Conservation (phyloP, 2,113 vertebrate genomes). For the Grantiella picta region DNA sequence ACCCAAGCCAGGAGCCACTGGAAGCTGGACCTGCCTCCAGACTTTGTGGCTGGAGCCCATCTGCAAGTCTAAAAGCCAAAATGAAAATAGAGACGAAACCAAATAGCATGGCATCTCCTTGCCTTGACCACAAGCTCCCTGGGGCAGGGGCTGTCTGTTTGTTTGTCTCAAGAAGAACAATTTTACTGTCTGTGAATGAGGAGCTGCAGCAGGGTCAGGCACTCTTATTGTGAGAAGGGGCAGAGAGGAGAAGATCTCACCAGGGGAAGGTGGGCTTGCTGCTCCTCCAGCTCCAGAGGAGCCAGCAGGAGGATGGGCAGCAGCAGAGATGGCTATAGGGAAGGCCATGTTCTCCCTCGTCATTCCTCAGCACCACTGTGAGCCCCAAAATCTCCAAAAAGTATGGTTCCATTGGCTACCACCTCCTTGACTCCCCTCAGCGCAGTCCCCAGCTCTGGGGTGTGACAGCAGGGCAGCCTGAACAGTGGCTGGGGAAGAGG, state of each 20-base stretch:
- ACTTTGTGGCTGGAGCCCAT: conserved; percentile 12
- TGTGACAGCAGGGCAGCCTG: not conserved
- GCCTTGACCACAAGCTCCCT: conserved; percentile 33
- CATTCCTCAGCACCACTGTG: not conserved
- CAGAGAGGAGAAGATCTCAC: not conserved
- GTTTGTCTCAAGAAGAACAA: conserved; percentile 18
- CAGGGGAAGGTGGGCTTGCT: not conserved
- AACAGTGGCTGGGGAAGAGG: not conserved
- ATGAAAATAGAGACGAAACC: conserved; percentile 22
- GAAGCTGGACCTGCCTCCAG: not conserved
- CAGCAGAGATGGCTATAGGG: not conserved
- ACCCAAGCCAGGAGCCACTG: not conserved
- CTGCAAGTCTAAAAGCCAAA: conserved; percentile 10
- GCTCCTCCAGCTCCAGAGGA: not conserved
- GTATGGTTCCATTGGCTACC: not conserved
- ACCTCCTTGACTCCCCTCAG: not conserved
- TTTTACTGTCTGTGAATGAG: not conserved
- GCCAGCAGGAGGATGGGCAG: not conserved
- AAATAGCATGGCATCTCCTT: conserved; percentile 12
- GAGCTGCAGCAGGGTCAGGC: not conserved
- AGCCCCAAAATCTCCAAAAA: not conserved
- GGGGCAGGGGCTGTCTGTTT: conserved; percentile 4
- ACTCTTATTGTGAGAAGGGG: rapidly evolving
- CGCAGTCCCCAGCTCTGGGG: not conserved
- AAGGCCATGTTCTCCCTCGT: not conserved